Conservation (phyloP, 2,888 invertebrate genomes). For the Bombylius discolor region DNA sequence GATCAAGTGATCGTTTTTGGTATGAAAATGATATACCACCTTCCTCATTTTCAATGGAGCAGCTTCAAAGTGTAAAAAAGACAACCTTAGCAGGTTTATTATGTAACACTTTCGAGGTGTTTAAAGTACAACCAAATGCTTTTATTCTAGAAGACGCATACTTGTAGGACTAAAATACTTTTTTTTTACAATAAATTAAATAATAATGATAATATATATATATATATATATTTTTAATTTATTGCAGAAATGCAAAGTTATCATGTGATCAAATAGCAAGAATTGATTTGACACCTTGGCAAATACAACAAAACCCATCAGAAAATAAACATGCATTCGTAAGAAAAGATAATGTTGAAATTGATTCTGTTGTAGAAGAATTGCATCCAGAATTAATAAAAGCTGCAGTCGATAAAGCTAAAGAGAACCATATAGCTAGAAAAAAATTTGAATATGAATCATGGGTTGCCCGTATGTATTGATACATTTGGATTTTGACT, state of each 20-base stretch:
- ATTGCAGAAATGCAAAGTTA: slow-evolving; percentile 52
- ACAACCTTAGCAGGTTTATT: slow-evolving; percentile 66
- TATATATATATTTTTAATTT: background rate
- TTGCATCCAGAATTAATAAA: slow-evolving; percentile 40
- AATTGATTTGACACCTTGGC: slow-evolving; percentile 56
- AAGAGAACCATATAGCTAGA: slow-evolving; percentile 58
- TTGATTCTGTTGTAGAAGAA: slow-evolving; percentile 22
- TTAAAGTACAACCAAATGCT: slow-evolving; percentile 68
- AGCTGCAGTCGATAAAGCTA: slow-evolving; percentile 65
- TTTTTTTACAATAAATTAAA: background rate
- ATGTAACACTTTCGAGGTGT: slow-evolving; percentile 57
- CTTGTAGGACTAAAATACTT: slow-evolving; percentile 47
- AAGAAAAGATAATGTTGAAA: slow-evolving; percentile 27
- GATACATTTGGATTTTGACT: background rate
- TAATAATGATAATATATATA: background rate
- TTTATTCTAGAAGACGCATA: slow-evolving; percentile 77
- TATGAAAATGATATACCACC: slow-evolving; percentile 90
- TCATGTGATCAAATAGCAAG: slow-evolving; percentile 58
- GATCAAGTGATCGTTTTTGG: slow-evolving; percentile 87
- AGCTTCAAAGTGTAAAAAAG: slow-evolving; percentile 68
- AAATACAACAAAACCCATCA: slow-evolving; percentile 30
- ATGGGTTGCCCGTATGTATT: slow-evolving; percentile 55
- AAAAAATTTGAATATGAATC: slow-evolving; percentile 70
- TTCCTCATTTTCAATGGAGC: slow-evolving; percentile 62
- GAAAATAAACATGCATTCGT: slow-evolving; percentile 40